phyloP scores from a whole-genome alignment of 2,113 vertebrate species.

The Lota lota region DNA sequence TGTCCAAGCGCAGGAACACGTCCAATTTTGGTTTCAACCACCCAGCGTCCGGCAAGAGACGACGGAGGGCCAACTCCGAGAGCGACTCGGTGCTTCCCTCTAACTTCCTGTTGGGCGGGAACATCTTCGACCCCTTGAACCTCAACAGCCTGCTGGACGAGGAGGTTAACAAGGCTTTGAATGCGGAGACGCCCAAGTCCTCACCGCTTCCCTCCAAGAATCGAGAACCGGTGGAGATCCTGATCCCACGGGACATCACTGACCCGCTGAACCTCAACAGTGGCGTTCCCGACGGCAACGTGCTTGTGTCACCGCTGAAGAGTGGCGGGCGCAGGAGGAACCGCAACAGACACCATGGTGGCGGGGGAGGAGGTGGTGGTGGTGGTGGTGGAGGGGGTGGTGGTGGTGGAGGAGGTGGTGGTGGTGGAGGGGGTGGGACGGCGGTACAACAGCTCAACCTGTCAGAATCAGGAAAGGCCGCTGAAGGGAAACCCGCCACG shows the following conservation, averaged over 20 bases:
- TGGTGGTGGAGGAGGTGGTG: not conserved
- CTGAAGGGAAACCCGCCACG: constrained; percentile 50
- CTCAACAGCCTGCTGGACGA: constrained; percentile 92
- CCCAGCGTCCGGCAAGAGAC: constrained; percentile 80
- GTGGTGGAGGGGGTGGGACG: not conserved
- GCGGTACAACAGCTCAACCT: constrained; percentile 40
- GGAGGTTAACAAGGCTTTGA: constrained; percentile 87
- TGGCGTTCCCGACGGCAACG: constrained; percentile 71
- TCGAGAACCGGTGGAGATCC: constrained; percentile 89
- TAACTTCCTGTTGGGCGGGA: constrained; percentile 89
- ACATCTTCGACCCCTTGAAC: constrained; percentile 92
- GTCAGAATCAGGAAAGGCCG: constrained; percentile 51
- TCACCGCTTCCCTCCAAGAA: constrained; percentile 85
- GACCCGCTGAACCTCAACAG: constrained; percentile 89
- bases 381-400: constrained; percentile 44
- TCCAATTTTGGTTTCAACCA: constrained; percentile 80
- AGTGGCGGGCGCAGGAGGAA: constrained; percentile 80
- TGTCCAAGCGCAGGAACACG: constrained; percentile 83
- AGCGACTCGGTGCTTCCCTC: constrained; percentile 87
- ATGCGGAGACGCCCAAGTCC: constrained; percentile 92
- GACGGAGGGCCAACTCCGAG: constrained; percentile 84
- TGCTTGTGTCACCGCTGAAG: constrained; percentile 78
- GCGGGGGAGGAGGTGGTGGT: constrained; percentile 42
- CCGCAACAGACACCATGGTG: constrained; percentile 78
- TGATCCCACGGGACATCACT: constrained; percentile 90